Percentiles rank a stretch among this genome's conserved stretches.
phyloP scores from a whole-genome alignment of 2,113 vertebrate species.

The Phaethornis superciliosus region DNA sequence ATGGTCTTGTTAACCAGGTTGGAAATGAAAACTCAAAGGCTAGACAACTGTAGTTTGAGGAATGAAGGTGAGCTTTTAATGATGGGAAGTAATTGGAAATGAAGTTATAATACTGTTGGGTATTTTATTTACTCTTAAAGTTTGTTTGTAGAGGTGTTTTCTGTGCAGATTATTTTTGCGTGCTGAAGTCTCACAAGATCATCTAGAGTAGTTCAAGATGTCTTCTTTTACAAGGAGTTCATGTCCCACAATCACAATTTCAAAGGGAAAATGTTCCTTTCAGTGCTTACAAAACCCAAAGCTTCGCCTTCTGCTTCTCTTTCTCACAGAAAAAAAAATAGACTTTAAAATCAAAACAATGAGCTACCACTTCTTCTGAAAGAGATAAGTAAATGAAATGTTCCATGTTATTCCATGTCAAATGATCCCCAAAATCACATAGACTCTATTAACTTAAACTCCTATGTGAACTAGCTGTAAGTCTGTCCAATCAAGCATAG shows the following conservation, averaged over 20 bases:
- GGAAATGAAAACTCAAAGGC: not conserved
- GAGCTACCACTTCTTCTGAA: not conserved
- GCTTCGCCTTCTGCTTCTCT: not conserved
- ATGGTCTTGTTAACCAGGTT: not conserved
- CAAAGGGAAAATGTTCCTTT: not conserved
- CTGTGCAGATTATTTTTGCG: not conserved
- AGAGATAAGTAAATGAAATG: not conserved
- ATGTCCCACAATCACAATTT: not conserved
- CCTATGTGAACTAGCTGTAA: not conserved
- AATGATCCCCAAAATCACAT: not conserved
- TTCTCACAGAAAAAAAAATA: not conserved
- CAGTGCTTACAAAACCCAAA: not conserved
- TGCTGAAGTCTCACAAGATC: not conserved
- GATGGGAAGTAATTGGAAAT: not conserved
- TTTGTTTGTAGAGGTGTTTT: constrained; percentile 5
- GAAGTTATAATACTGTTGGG: not conserved
- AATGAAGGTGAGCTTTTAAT: not conserved
- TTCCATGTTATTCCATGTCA: not conserved
- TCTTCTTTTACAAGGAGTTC: not conserved
- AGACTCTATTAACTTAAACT: not conserved
- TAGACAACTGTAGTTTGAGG: not conserved
- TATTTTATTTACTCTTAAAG: not conserved
- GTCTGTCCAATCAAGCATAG: not conserved
- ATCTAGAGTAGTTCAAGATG: constrained; percentile 12
- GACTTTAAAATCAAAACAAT: not conserved